Evolutionary conservation across 1,140 invertebrate genomes (phyloP).

Genomic region (Halyomorpha halys): DNA sequence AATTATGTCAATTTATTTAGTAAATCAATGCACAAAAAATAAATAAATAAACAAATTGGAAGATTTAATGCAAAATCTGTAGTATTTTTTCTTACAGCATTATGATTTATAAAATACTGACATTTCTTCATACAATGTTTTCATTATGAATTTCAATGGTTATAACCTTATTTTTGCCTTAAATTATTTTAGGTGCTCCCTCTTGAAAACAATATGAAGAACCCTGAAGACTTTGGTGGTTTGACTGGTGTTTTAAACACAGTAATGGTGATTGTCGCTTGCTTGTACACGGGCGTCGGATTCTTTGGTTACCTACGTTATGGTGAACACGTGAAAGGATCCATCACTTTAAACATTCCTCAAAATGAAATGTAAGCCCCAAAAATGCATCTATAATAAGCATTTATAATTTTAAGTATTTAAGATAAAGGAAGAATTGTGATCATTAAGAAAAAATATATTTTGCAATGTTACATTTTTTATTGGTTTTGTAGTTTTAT

Average conservation of each 20-base stretch:
- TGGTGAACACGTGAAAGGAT: conserved; percentile 63
- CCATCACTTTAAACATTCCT: conserved; percentile 76
- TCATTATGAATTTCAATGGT: neutral
- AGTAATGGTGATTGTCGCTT: conserved; percentile 74
- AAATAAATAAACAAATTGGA: too few relatives aligned
- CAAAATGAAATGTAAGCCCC: conserved; percentile 54
- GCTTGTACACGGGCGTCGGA: conserved; percentile 71
- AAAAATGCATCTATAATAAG: neutral
- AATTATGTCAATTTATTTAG: too few relatives aligned
- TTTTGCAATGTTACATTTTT: neutral
- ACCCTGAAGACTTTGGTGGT: conserved; percentile 69
- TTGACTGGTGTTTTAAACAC: conserved; percentile 76
- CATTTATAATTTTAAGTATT: too few relatives aligned
- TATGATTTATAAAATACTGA: too few relatives aligned
- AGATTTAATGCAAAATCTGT: too few relatives aligned
- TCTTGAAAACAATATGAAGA: conserved; percentile 82
- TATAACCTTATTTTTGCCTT: neutral
- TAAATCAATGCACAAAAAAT: too few relatives aligned
- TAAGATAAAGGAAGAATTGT: too few relatives aligned
- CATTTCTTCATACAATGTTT: too few relatives aligned
- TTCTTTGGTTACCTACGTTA: conserved; percentile 88
- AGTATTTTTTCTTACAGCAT: too few relatives aligned
- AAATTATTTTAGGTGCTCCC: conserved; percentile 54
- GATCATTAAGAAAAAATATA: too few relatives aligned
- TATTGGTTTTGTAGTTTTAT: too few relatives aligned